These are phyloP conservation scores for Drosophila paramelanica DNA, from an alignment of 2,888 invertebrate genomes.

Conservation along the genomic window DNA sequence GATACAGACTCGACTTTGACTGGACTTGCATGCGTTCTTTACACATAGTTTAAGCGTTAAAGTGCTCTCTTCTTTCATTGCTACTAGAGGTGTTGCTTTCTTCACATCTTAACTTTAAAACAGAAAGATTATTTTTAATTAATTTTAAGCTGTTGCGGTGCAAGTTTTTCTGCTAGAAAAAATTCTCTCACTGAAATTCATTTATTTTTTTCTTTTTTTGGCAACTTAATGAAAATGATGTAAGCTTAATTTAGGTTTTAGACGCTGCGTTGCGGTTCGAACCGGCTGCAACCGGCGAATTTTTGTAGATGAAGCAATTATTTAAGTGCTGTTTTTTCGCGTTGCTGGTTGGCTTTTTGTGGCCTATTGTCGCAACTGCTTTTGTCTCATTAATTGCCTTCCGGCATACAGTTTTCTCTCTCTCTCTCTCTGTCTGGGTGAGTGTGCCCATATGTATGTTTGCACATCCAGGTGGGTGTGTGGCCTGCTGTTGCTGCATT, in stretches of 20 bases:
- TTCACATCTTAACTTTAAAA: conserved; percentile 34
- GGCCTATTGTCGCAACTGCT: conserved; percentile 31
- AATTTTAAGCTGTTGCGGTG: conserved; percentile 10
- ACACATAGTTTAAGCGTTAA: conserved; percentile 67
- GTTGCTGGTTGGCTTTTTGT: conserved; percentile 20
- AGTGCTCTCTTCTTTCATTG: conserved; percentile 30
- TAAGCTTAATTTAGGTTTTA: conserved; percentile 46
- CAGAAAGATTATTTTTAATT: conserved; percentile 27
- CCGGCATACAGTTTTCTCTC: conserved; percentile 37
- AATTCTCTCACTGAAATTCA: not conserved
- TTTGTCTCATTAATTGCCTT: conserved; percentile 54
- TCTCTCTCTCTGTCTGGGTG: not conserved
- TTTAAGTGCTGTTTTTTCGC: conserved; percentile 38
- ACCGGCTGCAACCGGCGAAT: conserved; percentile 63
- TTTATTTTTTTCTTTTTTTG: conserved; percentile 15
- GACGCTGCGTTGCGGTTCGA: conserved; percentile 48
- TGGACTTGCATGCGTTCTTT: conserved; percentile 28
- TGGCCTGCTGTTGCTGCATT: conserved; percentile 21
- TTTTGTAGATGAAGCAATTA: conserved; percentile 58
- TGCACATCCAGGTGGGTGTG: conserved; percentile 17
- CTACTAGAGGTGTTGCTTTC: conserved; percentile 45
- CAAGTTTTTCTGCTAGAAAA: conserved; percentile 4
- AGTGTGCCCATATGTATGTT: not conserved
- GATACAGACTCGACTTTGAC: conserved; percentile 41
- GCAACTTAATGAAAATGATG: conserved; percentile 61